Conservation (phyloP, 2,797 vertebrate genomes). For the Melanotaenia nigrans region DNA sequence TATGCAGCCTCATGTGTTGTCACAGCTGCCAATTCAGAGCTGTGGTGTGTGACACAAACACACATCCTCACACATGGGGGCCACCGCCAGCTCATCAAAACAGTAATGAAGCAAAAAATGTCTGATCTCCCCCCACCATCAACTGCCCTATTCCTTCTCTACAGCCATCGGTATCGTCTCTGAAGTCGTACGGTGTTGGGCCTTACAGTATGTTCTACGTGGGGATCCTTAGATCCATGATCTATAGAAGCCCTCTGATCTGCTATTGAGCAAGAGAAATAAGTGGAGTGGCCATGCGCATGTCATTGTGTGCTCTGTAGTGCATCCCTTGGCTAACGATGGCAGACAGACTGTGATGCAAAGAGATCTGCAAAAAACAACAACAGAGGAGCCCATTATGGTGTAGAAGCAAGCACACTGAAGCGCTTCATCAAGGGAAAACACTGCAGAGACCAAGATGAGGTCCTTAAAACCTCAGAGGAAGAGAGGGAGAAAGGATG, state of each 20-base stretch:
- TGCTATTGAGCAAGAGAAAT: slow-evolving; percentile 41
- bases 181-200: slow-evolving; percentile 31
- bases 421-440: slow-evolving; percentile 53
- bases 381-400: slow-evolving; percentile 53
- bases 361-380: slow-evolving; percentile 31
- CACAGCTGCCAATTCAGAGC: slow-evolving; percentile 54
- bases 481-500: slow-evolving; percentile 4
- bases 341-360: slow-evolving; percentile 37
- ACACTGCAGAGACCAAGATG: slow-evolving; percentile 33
- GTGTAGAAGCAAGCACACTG: slow-evolving; percentile 42
- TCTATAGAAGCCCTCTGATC: slow-evolving; percentile 58
- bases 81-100: slow-evolving; percentile 63
- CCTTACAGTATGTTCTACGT: slow-evolving; percentile 21
- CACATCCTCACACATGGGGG: slow-evolving; percentile 23
- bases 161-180: slow-evolving; percentile 27
- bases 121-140: slow-evolving; percentile 18
- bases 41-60: slow-evolving; percentile 36
- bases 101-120: slow-evolving; percentile 55
- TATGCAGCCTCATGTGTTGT: slow-evolving; percentile 62
- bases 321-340: slow-evolving; percentile 56
- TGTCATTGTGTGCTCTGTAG: slow-evolving; percentile 22
- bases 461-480: slow-evolving; percentile 21
- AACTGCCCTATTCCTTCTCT: slow-evolving; percentile 19
- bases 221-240: slow-evolving; percentile 49
- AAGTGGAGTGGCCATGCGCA: slow-evolving; percentile 27